phyloP scores from a whole-genome alignment of 2,113 vertebrate species.

The Madoqua kirkii region DNA sequence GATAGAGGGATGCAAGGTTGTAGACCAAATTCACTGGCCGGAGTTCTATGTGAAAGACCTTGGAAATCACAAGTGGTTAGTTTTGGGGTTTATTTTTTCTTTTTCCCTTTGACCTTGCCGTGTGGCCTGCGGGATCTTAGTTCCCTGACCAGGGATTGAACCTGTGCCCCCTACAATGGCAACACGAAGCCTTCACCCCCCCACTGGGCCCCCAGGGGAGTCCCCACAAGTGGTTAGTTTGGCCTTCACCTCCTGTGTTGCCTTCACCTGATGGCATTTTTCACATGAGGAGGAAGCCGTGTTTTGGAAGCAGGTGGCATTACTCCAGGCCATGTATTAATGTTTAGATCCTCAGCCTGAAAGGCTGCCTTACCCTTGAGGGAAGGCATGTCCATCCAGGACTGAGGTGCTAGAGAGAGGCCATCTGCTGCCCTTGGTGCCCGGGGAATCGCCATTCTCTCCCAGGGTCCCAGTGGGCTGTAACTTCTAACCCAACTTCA shows the following conservation, averaged over 20 bases:
- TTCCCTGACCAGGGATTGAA: background rate
- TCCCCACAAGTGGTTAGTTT: background rate
- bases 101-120: background rate
- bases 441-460: background rate
- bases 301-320: background rate
- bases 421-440: background rate
- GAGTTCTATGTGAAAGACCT: background rate
- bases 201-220: background rate
- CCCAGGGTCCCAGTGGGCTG: no score
- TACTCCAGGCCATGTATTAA: background rate
- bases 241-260: background rate
- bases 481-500: background rate
- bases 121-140: background rate
- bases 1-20: background rate
- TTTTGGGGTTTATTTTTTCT: background rate
- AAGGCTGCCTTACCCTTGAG: background rate
- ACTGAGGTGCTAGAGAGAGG: background rate
- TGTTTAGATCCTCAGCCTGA: background rate
- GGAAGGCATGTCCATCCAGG: background rate
- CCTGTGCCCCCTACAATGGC: background rate
- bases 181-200: background rate
- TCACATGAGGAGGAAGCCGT: background rate
- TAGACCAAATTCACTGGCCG: background rate
- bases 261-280: background rate
- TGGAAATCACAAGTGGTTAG: background rate